These are phyloP conservation scores for Linhomoeus sp. DNA, from an alignment of 2,888 invertebrate genomes.

Conservation along the genomic window DNA sequence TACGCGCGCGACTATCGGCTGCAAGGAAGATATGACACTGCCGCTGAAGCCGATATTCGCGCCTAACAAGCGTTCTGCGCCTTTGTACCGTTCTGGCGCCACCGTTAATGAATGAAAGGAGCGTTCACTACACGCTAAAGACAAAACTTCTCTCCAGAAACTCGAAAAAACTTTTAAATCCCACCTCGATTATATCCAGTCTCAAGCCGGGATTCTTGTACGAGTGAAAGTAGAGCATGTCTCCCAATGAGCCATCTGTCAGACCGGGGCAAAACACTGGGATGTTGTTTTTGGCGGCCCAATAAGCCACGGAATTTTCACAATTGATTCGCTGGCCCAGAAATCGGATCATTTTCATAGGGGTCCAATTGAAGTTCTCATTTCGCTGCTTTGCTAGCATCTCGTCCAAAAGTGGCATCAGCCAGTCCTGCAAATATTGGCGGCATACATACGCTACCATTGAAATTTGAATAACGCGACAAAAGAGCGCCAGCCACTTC, in stretches of 20 bases:
- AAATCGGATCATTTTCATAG: slow-evolving; percentile 55
- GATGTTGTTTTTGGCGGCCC: slow-evolving; percentile 51
- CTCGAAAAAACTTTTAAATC: no score
- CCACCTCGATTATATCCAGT: slow-evolving; percentile 69
- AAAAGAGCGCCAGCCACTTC: slow-evolving; percentile 81
- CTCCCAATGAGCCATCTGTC: slow-evolving; percentile 88
- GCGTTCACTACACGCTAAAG: no score
- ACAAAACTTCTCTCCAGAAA: no score
- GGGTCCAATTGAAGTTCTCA: slow-evolving; percentile 50
- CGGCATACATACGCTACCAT: no score
- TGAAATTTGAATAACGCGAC: no score
- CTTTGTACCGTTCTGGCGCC: no score
- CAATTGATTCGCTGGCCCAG: slow-evolving; percentile 36
- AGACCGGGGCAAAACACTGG: slow-evolving; percentile 92
- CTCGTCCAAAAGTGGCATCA: slow-evolving; percentile 45
- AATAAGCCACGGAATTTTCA: slow-evolving; percentile 9
- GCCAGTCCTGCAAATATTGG: no score
- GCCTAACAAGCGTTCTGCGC: no score
- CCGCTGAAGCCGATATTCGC: no score
- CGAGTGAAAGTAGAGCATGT: slow-evolving; percentile 98
- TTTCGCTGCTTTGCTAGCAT: slow-evolving; percentile 64
- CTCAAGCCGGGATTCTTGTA: slow-evolving; percentile 74
- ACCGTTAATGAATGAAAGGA: no score
- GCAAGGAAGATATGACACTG: no score
- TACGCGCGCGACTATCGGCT: no score